Evolutionary conservation across 2,113 vertebrate species (phyloP), one percentile per base, ranked within the genome.

Genomic region (Oncorhynchus gorbuscha): DNA sequence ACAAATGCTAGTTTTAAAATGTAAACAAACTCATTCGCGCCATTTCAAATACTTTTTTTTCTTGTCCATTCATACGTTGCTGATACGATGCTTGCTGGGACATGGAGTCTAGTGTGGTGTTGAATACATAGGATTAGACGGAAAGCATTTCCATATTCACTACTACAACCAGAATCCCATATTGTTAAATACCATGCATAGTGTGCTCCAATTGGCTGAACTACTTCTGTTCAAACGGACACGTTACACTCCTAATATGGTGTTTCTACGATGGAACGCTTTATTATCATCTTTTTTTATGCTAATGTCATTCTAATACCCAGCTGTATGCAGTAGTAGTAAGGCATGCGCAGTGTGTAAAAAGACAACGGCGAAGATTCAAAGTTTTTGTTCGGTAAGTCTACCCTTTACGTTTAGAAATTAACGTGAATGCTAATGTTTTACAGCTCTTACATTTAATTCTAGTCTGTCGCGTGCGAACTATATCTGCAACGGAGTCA

Each of bases 301-400:
- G 90, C 83, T 82, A 92, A 92, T 90, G 11, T 74, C 5, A 83
- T 92, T 79, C 71, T 93, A 91, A 93, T 89, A 28, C 45, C 71
- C 92, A 93, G 92, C 89, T 89, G 90, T 87, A 90, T 92, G 92
- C 89, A 71, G 76, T 59, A 64, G 61, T 85, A 82, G 91, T 93
- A 93, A 90, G 90, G 89, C 93, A 94, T 94, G 94, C 93, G 93
- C 92, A 93, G 84, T 92, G 45, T 13, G 73, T 55, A 39, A 67
- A 71, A 84, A 78, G 87, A 88, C 90, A 78, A 90, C 93, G 86
- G 86, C 79, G 81, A 92, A 87, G 91, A 93, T 92, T 93, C 89
- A 92, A 93, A 90, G 92, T 93, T 94, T 94, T 90, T 89, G 87
- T 91, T 86, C 90, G 84, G 94, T 94, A 92, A 94, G 92, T 90